Percentiles rank a stretch among this genome's conserved stretches.
Conservation (phyloP, 2,113 vertebrate species). For the Galemys pyrenaicus region DNA sequence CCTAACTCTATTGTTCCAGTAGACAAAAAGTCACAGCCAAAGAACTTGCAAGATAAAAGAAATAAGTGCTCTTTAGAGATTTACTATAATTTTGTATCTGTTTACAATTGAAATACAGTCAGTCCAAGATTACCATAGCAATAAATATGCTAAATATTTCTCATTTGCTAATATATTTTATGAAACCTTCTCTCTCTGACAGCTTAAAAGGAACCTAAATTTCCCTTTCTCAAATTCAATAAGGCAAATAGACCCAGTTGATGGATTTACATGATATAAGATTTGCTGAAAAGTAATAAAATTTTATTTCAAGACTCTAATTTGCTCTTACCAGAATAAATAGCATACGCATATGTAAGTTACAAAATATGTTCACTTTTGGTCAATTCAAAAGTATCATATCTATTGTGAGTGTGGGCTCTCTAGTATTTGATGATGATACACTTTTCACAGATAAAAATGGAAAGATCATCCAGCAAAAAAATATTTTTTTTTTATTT, state of each 20-base stretch:
- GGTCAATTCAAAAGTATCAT: conserved; percentile 29
- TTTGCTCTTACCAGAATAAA: conserved; percentile 45
- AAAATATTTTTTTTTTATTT: background rate
- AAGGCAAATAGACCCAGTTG: conserved; percentile 57
- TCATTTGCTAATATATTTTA: conserved; percentile 66
- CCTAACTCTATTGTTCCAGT: background rate
- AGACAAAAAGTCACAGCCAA: background rate
- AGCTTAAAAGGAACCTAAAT: conserved; percentile 65
- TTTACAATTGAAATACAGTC: conserved; percentile 50
- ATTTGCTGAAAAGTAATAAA: conserved; percentile 58
- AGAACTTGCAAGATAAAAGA: conserved; percentile 38
- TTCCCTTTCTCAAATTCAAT: conserved; percentile 60
- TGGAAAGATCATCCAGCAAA: background rate
- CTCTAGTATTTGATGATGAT: background rate
- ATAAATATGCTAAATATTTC: conserved; percentile 66
- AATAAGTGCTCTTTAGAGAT: conserved; percentile 31
- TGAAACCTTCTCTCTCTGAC: conserved; percentile 54
- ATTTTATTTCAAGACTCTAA: conserved; percentile 43
- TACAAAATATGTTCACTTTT: conserved; percentile 38
- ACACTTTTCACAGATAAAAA: background rate
- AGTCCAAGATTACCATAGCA: conserved; percentile 23
- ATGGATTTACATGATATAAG: conserved; percentile 50
- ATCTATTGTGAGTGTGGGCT: background rate
- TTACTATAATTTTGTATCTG: conserved; percentile 38
- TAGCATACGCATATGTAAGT: background rate